Conservation (phyloP, 2,888 invertebrate genomes). For the Phymatocera aterrima region DNA sequence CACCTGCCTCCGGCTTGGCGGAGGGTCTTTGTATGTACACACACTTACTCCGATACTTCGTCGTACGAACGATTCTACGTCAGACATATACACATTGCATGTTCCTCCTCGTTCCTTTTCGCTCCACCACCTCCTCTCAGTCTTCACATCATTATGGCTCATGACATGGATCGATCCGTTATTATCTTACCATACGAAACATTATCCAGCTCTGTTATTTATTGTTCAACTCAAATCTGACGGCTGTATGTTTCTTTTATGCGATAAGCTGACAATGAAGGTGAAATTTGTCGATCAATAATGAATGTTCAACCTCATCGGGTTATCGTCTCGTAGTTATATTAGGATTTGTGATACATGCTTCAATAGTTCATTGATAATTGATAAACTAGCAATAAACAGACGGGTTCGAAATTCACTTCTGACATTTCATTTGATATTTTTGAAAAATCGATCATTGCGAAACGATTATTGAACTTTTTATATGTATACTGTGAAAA, state of each 20-base stretch:
- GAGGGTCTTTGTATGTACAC: not conserved
- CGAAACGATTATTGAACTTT: too few relatives aligned
- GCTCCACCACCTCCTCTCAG: not conserved
- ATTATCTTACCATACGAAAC: not conserved
- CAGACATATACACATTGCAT: slow-evolving; percentile 10
- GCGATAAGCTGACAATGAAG: not conserved
- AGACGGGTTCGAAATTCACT: too few relatives aligned
- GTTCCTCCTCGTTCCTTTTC: not conserved
- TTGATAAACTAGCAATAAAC: too few relatives aligned
- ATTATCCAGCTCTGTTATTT: not conserved
- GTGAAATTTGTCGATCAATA: not conserved
- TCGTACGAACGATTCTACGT: slow-evolving; percentile 8
- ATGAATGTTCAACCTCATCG: not conserved
- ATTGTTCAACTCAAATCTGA: not conserved
- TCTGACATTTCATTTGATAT: too few relatives aligned
- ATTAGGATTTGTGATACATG: not conserved
- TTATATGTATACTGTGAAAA: too few relatives aligned
- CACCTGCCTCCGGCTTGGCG: slow-evolving; percentile 5
- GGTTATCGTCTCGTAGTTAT: not conserved
- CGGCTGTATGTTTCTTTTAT: not conserved
- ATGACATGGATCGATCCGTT: slow-evolving; percentile 17
- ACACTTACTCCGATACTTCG: not conserved
- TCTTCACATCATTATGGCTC: slow-evolving; percentile 13
- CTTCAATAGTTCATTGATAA: not conserved
- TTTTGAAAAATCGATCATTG: too few relatives aligned